A percentile compares a stretch with the other conserved stretches of the same genome.
Conservation (phyloP, 2,113 vertebrate genomes). For the Aix galericulata region DNA sequence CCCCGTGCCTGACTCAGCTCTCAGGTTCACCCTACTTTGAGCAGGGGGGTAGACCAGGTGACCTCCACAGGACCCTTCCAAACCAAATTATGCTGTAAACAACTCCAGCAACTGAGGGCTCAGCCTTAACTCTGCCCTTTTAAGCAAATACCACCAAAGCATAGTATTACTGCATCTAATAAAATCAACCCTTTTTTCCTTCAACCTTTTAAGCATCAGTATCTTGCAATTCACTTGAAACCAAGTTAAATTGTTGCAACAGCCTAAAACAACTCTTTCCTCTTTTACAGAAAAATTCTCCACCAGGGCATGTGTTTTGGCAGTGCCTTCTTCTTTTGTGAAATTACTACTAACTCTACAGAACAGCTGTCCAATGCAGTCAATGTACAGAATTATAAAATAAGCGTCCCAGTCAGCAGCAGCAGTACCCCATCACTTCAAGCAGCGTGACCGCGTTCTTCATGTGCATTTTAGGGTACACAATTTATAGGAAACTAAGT, state of each 20-base stretch:
- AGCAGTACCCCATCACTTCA: neutral
- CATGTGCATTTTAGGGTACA: neutral
- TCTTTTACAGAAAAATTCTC: neutral
- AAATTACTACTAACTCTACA: neutral
- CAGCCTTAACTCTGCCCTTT: slow-evolving; percentile 2
- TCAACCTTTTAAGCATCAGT: neutral
- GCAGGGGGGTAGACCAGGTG: neutral
- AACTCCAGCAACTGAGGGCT: neutral
- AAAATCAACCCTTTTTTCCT: neutral
- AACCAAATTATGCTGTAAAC: neutral
- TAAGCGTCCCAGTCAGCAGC: neutral
- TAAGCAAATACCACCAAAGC: neutral
- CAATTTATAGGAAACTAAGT: neutral
- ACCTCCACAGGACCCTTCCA: neutral
- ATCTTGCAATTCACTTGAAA: neutral
- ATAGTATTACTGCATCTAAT: neutral
- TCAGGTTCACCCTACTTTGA: neutral
- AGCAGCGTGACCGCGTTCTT: neutral
- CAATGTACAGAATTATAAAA: neutral
- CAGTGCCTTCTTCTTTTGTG: neutral
- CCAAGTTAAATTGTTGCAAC: neutral
- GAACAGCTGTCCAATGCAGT: neutral
- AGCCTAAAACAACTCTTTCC: neutral
- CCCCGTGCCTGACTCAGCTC: neutral
- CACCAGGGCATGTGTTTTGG: neutral